Base-by-base conservation (phyloP, 37 sponge, comb jelly and placozoan genomes). In the Chondrosia reniformis region DNA sequence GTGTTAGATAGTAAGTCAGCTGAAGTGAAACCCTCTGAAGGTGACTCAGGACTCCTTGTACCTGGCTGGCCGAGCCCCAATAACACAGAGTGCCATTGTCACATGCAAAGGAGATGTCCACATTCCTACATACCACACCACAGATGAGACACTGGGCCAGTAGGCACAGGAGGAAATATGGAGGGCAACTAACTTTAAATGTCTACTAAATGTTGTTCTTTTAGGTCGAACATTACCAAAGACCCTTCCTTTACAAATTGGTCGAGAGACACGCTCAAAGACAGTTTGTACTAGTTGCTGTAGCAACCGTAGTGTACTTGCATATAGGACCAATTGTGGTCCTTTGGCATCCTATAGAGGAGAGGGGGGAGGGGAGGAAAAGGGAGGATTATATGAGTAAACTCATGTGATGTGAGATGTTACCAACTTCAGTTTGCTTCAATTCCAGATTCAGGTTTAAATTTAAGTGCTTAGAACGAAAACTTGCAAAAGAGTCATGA, bases 301-400 rank as follows among this genome's bases (percentile, higher is more conserved):
- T 19, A 96, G 72, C 82, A 91, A 94, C 0, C 97, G 80, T 30
- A 96, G 81, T 17, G 94, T 94, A 46, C 95, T 93, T 46, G 94
- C 91, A 79, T 87, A 96, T 46, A 93, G 78, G 46, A 86, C 54
- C 0, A 85, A 33, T 34, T 45, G 66, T 2, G 95, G 86, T n/a
- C 7, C 56, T 45, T 76, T 39, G 8, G 15, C 6, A 43, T 82
- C 79, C 83, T 87, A 43, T 21, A 45, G 31, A 36, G 4, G 19
- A 32, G 28, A 6, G 44, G 36, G 30, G 72, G 5, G 43, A 38
- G 25, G 12, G 39, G 72, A 7, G 36, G 27, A 56, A 28, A 24
- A 49, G 58, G 7, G 8, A 56, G n/a, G 58, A 56, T n/a, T n/a
- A n/a, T n/a, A n/a, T n/a, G n/a, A n/a, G n/a, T n/a, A n/a, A n/a